Evolutionary conservation across 2,888 invertebrate genomes (phyloP).

Genomic region (Himalopsyche kuldschensis): DNA sequence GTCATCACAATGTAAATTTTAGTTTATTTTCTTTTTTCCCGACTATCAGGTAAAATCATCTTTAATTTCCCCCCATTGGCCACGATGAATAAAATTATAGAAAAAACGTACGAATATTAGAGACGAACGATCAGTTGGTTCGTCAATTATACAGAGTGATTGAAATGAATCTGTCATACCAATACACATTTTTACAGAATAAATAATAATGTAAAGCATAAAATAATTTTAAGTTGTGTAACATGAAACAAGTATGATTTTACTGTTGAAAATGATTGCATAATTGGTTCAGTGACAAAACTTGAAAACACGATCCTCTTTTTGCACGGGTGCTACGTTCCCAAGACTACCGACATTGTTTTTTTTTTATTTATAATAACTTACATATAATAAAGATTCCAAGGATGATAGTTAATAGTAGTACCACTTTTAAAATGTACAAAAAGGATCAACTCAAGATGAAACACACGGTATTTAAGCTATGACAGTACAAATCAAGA

Average conservation of each 20-base stretch:
- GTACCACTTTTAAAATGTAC: neutral
- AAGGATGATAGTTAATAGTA: too few species aligned
- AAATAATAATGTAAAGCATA: too few species aligned
- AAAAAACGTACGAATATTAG: neutral
- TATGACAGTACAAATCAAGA: neutral
- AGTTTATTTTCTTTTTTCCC: conserved; percentile 24
- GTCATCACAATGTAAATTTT: conserved; percentile 33
- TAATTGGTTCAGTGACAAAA: too few species aligned
- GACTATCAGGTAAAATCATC: neutral
- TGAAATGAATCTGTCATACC: neutral
- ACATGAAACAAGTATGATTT: too few species aligned
- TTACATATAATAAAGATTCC: too few species aligned
- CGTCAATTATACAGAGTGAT: neutral
- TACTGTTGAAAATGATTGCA: too few species aligned
- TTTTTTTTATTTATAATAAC: too few species aligned
- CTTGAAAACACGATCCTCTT: too few species aligned
- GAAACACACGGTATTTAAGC: neutral
- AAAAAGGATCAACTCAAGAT: neutral
- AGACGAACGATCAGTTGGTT: neutral
- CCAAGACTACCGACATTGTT: too few species aligned
- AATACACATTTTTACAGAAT: too few species aligned
- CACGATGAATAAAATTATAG: neutral
- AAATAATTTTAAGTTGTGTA: too few species aligned
- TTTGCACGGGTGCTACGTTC: too few species aligned
- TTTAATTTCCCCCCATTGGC: neutral